Percentiles rank a stretch among this genome's conserved stretches.
Conservation (phyloP, 2,888 invertebrate genomes). For the Agrotis puta region DNA sequence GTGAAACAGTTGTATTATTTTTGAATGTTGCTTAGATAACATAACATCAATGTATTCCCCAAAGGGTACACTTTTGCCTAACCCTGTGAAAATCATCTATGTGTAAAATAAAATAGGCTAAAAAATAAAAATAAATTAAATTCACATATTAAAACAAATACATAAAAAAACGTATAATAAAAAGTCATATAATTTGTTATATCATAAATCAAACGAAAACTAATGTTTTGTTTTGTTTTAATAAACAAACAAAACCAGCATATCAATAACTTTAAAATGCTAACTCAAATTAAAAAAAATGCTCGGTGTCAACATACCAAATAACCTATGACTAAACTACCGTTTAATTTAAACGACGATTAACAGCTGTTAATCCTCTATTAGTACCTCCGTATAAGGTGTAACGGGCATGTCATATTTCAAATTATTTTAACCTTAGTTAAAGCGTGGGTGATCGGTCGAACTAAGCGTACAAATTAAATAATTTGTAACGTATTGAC, state of each 20-base stretch:
- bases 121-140: too few relatives aligned
- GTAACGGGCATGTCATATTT: conserved; percentile 22
- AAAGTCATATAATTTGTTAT: not conserved
- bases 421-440: conserved; percentile 28
- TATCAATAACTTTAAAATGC: not conserved
- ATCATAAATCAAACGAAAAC: not conserved
- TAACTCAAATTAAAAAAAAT: not conserved
- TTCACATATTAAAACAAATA: not conserved
- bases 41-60: not conserved
- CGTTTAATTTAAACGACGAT: conserved; percentile 27
- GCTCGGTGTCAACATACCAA: conserved; percentile 5
- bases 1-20: not conserved
- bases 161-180: not conserved
- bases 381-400: not conserved
- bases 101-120: too few relatives aligned
- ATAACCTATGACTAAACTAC: conserved; percentile 28
- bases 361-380: conserved; percentile 10
- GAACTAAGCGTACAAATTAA: conserved; percentile 46
- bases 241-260: not conserved
- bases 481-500: conserved; percentile 46
- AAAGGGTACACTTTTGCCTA: not conserved
- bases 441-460: conserved; percentile 31
- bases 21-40: not conserved
- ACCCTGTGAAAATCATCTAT: too few relatives aligned
- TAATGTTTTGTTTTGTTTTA: too few relatives aligned